Conservation (phyloP, 2,113 vertebrate species). For the Corythornis madagascariensis region DNA sequence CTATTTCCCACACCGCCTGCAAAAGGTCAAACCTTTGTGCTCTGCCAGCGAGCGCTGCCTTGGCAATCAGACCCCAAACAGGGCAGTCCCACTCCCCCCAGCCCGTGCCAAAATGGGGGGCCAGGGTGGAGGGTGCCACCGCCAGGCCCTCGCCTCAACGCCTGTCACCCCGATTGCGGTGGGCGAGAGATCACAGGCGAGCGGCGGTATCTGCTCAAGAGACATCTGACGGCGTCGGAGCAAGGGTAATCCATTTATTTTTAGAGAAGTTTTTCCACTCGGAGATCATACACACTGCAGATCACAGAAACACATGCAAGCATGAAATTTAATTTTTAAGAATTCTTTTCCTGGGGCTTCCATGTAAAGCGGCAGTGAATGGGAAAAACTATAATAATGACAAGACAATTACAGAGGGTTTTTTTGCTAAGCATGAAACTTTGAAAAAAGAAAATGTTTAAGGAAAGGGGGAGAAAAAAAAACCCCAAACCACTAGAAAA, state of each 20-base stretch:
- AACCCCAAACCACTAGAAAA: background rate
- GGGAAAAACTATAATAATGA: slow-evolving; percentile 64
- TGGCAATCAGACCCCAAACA: background rate
- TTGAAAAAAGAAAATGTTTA: background rate
- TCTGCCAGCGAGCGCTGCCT: background rate
- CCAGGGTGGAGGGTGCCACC: slow-evolving; percentile 73
- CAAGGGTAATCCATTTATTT: slow-evolving; percentile 88
- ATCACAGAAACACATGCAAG: slow-evolving; percentile 86
- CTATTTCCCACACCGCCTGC: slow-evolving; percentile 20
- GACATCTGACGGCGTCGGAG: slow-evolving; percentile 77
- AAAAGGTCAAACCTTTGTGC: slow-evolving; percentile 52
- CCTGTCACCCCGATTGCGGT: slow-evolving; percentile 80
- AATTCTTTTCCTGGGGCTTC: slow-evolving; percentile 79
- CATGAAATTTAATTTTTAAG: slow-evolving; percentile 85
- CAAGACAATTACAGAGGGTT: slow-evolving; percentile 72
- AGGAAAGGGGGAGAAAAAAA: background rate
- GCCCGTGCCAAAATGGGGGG: background rate
- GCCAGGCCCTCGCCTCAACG: slow-evolving; percentile 75
- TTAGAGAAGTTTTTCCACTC: slow-evolving; percentile 83
- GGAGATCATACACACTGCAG: slow-evolving; percentile 83
- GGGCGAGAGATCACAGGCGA: slow-evolving; percentile 81
- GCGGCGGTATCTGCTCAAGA: slow-evolving; percentile 66
- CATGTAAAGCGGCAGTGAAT: slow-evolving; percentile 65
- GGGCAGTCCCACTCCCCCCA: background rate
- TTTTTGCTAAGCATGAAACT: slow-evolving; percentile 62